A percentile compares a stretch with the other conserved stretches of the same genome.
phyloP scores from a whole-genome alignment of 2,888 invertebrate genomes.

The Agrochola lota region DNA sequence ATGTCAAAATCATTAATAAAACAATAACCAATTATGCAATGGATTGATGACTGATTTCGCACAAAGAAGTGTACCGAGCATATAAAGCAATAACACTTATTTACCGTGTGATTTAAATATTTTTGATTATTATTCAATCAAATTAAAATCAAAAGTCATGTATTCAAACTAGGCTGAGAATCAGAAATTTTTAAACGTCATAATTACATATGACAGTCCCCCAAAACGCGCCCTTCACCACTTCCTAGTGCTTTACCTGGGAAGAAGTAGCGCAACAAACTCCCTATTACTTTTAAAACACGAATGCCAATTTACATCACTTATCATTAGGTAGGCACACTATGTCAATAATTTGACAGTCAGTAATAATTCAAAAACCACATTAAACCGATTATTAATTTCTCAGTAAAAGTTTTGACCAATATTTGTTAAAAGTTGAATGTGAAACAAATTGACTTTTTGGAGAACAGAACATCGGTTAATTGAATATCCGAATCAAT shows the following conservation, averaged over 20 bases:
- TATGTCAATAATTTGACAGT: background rate
- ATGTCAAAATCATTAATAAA: too few relatives aligned
- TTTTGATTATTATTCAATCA: background rate
- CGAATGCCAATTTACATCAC: background rate
- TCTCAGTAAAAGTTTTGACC: background rate
- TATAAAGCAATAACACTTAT: background rate
- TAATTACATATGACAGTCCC: too few relatives aligned
- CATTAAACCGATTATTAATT: background rate
- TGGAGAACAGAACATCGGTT: background rate
- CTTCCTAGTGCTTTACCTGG: too few relatives aligned
- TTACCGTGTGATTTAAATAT: background rate
- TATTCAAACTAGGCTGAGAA: too few relatives aligned
- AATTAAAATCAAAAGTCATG: too few relatives aligned
- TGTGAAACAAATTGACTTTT: background rate
- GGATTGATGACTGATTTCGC: background rate
- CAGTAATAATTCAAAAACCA: background rate
- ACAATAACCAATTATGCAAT: too few relatives aligned
- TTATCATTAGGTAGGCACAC: background rate
- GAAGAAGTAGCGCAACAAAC: too few relatives aligned
- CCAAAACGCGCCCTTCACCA: too few relatives aligned
- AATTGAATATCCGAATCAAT: constrained; percentile 4
- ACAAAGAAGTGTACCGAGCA: background rate
- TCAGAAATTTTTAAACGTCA: too few relatives aligned
- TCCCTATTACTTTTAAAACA: background rate
- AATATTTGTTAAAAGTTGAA: background rate